Evolutionary conservation across 2,888 invertebrate genomes (phyloP).

Genomic region (Volucella bombylans): DNA sequence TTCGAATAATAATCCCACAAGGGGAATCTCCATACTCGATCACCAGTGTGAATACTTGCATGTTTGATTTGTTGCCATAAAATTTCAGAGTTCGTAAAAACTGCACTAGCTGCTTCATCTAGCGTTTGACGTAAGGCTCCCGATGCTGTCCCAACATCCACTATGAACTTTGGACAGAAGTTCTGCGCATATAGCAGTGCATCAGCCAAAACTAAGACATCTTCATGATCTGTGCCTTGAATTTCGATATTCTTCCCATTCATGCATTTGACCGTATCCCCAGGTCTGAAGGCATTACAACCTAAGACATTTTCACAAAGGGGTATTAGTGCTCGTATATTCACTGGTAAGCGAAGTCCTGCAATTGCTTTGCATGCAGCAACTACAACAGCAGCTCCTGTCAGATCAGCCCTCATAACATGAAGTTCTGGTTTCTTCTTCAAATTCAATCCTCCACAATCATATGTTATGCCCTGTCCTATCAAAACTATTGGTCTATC

Average conservation of each 20-base stretch:
- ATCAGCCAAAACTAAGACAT: conserved; percentile 89
- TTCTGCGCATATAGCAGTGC: conserved; percentile 89
- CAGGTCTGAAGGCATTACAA: conserved; percentile 89
- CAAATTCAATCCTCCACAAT: conserved; percentile 89
- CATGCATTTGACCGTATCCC: conserved; percentile 89
- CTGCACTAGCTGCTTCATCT: conserved; percentile 87
- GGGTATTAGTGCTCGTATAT: conserved; percentile 89
- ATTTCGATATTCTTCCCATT: conserved; percentile 89
- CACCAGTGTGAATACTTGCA: conserved; percentile 89
- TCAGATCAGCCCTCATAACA: conserved; percentile 91
- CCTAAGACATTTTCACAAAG: conserved; percentile 91
- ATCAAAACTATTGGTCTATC: conserved; percentile 88
- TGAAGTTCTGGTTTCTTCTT: conserved; percentile 84
- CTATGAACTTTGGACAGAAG: conserved; percentile 87
- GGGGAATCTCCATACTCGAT: conserved; percentile 92
- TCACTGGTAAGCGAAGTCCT: conserved; percentile 86
- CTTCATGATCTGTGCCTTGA: conserved; percentile 90
- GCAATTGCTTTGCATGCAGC: conserved; percentile 88
- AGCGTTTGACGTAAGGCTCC: conserved; percentile 85
- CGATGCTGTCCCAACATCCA: conserved; percentile 91
- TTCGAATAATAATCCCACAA: conserved; percentile 89
- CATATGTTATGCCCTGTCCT: conserved; percentile 87
- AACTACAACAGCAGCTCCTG: conserved; percentile 90
- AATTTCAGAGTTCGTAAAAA: conserved; percentile 88
- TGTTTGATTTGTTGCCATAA: conserved; percentile 87